Evolutionary conservation across 2,797 vertebrate genomes (phyloP).

Genomic region (Geotrypetes seraphini): DNA sequence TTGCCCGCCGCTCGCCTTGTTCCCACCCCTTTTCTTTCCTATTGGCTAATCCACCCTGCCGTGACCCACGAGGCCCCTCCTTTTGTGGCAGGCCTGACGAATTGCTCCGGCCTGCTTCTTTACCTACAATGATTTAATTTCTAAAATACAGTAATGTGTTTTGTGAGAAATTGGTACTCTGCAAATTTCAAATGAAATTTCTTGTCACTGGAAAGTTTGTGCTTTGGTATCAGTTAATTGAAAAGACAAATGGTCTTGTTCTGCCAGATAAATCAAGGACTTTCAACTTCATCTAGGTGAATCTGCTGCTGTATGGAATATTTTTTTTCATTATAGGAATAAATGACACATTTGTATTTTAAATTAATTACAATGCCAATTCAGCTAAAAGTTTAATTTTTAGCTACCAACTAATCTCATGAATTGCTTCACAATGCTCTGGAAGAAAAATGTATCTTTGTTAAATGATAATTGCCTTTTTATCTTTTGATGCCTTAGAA

Average conservation of each 20-base stretch:
- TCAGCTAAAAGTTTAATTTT: slow-evolving; percentile 23
- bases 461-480: slow-evolving; percentile 44
- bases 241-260: background rate
- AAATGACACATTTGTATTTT: background rate
- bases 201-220: background rate
- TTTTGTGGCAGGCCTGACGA: too few species aligned
- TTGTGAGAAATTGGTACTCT: background rate
- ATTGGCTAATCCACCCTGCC: too few species aligned
- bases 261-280: background rate
- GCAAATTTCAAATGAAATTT: background rate
- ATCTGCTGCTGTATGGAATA: background rate
- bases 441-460: slow-evolving; percentile 31
- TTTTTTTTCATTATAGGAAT: background rate
- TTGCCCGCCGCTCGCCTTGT: too few species aligned
- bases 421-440: background rate
- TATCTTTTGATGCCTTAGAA: slow-evolving; percentile 41
- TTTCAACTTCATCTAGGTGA: background rate
- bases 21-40: too few species aligned
- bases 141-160: background rate
- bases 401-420: background rate
- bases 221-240: background rate
- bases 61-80: too few species aligned
- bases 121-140: background rate
- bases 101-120: too few species aligned
- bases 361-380: slow-evolving; percentile 12